Evolutionary conservation across 2,797 vertebrate species (phyloP).

Genomic region (Phoebastria nigripes): DNA sequence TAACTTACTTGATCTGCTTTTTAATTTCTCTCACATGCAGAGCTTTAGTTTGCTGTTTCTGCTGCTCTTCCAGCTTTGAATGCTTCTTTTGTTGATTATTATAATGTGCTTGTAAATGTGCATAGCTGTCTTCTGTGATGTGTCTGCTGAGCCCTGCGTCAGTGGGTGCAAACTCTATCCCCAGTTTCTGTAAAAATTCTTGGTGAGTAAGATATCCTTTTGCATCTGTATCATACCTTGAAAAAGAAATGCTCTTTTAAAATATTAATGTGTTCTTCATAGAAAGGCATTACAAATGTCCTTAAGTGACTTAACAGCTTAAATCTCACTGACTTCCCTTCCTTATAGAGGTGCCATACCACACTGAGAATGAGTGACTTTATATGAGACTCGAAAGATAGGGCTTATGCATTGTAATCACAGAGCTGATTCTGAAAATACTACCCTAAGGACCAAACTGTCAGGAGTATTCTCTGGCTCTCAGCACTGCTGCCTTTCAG

Average conservation of each 20-base stretch:
- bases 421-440: neutral
- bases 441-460: neutral
- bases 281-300: neutral
- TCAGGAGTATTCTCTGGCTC: neutral
- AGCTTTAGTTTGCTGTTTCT: slow-evolving; percentile 6
- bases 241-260: neutral
- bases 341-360: neutral
- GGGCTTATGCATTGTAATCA: neutral
- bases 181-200: slow-evolving; percentile 74
- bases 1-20: slow-evolving; percentile 64
- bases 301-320: slow-evolving; percentile 41
- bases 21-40: slow-evolving; percentile 17
- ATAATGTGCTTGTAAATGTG: slow-evolving; percentile 48
- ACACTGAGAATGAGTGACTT: neutral
- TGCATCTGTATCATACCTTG: slow-evolving; percentile 75
- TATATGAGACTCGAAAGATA: neutral
- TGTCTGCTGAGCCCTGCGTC: slow-evolving; percentile 25
- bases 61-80: slow-evolving; percentile 27
- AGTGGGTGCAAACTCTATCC: slow-evolving; percentile 3
- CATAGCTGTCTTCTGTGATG: neutral
- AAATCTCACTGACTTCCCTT: neutral
- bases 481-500: neutral
- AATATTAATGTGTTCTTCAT: neutral
- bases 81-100: slow-evolving; percentile 54
- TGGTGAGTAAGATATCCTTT: slow-evolving; percentile 72